Evolutionary conservation across 2,888 invertebrate species (phyloP), one percentile per base, ranked within the genome.

Genomic region (Trichopoda pennipes): DNA sequence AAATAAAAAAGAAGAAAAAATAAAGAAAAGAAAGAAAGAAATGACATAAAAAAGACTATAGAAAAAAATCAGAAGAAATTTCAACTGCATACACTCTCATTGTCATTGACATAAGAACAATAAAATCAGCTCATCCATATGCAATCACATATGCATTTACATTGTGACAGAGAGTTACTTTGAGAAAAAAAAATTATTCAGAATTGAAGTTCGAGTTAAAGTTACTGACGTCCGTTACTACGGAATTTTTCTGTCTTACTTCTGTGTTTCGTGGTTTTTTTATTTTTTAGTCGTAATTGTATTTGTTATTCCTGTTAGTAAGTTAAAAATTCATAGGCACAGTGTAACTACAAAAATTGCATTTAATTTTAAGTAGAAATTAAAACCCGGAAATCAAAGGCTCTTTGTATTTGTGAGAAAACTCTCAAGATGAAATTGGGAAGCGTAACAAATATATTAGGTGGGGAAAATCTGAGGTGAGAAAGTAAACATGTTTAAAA

Each of bases 271-370:
- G n/a, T n/a, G n/a, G n/a, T n/a, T n/a, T n/a, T n/a, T n/a, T n/a
- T n/a, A 2, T 28, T 16, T 73, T 35, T 38, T 23, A 66, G 58
- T 66, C 23, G 53, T 49, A 44, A 49, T 61, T 61, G 47, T 69
- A 64, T 72, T 78, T 78, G 70, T 58, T 64, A 51, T 78, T 58
- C 32, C 51, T 64, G 51, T 42, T 70, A 51, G 70, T 35, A 69
- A 28, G 63, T 56, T 70, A 69, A 70, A 49, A 49, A 49, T 70
- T 47, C 32, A 51, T 51, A 23, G 32, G 32, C 49, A 78, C 78
- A 78, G 78, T 78, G 70, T 42, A 58, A 51, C 49, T 49, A 58
- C n/a, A 28, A 16, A 19, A 23, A 60, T 51, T 66, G 19, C 38
- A 51, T 23, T 17, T 12, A 73, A 63, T 14, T 35, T 35, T 35